A percentile compares a stretch with the other conserved stretches of the same genome.
Conservation (phyloP, 2,113 vertebrate genomes). For the Rhabdornis inornatus region DNA sequence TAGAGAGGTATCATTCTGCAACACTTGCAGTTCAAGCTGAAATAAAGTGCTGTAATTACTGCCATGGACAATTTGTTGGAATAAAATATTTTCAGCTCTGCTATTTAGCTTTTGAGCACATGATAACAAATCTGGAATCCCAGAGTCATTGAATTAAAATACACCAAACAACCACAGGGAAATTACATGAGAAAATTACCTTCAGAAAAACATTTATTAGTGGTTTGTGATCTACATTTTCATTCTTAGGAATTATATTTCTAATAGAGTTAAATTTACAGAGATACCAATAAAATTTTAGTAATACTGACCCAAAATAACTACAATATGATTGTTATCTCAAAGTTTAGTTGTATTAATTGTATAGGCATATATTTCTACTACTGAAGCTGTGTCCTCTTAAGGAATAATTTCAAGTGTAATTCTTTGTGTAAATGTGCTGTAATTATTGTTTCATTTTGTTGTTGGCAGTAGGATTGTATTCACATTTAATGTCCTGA, state of each 20-base stretch:
- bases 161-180: background rate
- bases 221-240: background rate
- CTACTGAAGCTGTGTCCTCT: background rate
- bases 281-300: background rate
- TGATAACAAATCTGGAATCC: background rate
- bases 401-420: background rate
- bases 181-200: background rate
- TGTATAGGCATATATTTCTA: background rate
- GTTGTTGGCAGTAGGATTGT: background rate
- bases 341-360: background rate
- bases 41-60: conserved; percentile 13
- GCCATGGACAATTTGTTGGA: background rate
- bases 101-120: background rate
- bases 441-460: background rate
- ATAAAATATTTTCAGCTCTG: background rate
- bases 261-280: background rate
- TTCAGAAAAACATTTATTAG: background rate
- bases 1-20: background rate
- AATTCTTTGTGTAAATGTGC: background rate
- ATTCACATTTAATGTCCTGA: background rate
- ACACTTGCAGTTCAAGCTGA: background rate
- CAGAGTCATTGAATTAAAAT: background rate
- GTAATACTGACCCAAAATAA: background rate
- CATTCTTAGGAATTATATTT: background rate
- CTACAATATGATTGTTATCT: background rate